Percentiles rank a stretch among this genome's conserved stretches.
Evolutionary conservation across 2,113 vertebrate genomes (phyloP).

Genomic region (Tragelaphus imberbis): DNA sequence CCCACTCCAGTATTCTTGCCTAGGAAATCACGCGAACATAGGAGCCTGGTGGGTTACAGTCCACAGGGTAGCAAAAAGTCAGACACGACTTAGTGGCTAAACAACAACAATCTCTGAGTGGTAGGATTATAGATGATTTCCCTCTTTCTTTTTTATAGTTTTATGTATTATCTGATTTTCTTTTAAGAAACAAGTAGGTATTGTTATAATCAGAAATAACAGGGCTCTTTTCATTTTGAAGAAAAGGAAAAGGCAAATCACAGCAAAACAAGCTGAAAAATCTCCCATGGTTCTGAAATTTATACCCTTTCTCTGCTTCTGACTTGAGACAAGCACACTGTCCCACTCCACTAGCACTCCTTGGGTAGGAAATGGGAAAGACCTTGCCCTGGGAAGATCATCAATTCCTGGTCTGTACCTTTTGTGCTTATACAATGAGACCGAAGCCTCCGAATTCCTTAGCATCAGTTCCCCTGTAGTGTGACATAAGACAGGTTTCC

Average conservation of each 20-base stretch:
- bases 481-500: not conserved
- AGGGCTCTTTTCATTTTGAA: not conserved
- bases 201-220: slow-evolving; percentile 13
- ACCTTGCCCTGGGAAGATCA: not conserved
- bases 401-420: not conserved
- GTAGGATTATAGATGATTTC: not conserved
- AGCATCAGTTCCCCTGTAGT: not conserved
- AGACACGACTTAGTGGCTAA: not conserved
- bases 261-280: not conserved
- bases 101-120: not conserved
- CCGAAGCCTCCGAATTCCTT: not conserved
- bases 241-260: not conserved
- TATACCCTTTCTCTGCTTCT: not conserved
- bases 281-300: not conserved
- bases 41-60: not conserved
- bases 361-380: not conserved
- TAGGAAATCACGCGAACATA: not conserved
- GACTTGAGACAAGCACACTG: too few species aligned
- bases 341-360: not conserved
- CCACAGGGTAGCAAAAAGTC: not conserved
- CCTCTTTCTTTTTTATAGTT: not conserved
- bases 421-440: not conserved
- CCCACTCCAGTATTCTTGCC: not conserved
- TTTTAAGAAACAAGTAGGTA: not conserved
- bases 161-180: not conserved